Evolutionary conservation across 2,797 vertebrate genomes (phyloP).

Genomic region (Pelodytes ibericus): DNA sequence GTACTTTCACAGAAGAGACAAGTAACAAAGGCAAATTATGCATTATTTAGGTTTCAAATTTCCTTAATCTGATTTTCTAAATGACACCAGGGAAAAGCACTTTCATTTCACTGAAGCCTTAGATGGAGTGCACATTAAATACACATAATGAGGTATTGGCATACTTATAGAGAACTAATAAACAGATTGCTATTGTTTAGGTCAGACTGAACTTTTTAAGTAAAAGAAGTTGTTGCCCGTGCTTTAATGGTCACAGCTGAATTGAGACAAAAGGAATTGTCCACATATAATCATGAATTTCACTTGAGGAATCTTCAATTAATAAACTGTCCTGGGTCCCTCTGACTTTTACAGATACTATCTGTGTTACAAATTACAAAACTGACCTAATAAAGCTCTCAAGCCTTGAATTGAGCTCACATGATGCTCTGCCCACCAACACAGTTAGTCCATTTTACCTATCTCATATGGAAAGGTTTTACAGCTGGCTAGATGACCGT

Average conservation of each 20-base stretch:
- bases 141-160: too few relatives aligned
- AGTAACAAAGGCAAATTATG: too few relatives aligned
- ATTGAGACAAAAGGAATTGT: conserved; percentile 22
- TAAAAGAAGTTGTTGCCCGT: background rate
- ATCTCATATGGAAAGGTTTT: conserved; percentile 53
- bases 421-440: conserved; percentile 43
- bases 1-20: too few relatives aligned
- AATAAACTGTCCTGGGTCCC: conserved; percentile 7
- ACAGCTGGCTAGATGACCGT: conserved; percentile 35
- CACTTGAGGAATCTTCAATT: conserved; percentile 14
- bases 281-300: conserved; percentile 15
- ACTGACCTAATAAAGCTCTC: conserved; percentile 39
- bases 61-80: too few relatives aligned
- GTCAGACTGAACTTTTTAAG: conserved; percentile 30
- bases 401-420: conserved; percentile 8
- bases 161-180: too few relatives aligned
- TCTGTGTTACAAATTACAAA: conserved; percentile 32
- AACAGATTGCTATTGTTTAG: conserved; percentile 31
- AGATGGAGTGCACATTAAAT: too few relatives aligned
- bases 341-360: conserved; percentile 22
- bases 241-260: conserved; percentile 16
- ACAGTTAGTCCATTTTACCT: conserved; percentile 38
- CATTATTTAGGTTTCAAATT: too few relatives aligned
- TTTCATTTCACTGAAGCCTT: too few relatives aligned
- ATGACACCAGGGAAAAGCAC: too few relatives aligned